phyloP scores from a whole-genome alignment of 30 jellyfish, hydroid and myxozoan genomes.

The Hydractinia symbiolongicarpus region DNA sequence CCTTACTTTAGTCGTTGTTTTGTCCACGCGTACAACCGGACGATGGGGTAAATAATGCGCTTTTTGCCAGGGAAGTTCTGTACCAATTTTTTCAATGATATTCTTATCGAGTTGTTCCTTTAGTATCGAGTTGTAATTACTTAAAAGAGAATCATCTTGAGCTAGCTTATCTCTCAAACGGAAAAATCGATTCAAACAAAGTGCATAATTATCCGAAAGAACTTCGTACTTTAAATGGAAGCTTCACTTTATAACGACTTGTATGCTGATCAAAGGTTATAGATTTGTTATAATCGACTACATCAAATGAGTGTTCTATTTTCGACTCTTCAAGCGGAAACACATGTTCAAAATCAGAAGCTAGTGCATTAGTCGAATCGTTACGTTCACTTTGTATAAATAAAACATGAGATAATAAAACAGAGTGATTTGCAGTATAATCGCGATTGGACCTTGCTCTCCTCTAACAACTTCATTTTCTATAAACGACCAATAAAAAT shows the following conservation, averaged over 20 bases:
- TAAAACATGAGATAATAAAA: too few relatives aligned
- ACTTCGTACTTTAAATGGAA: not conserved
- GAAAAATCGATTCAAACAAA: too few relatives aligned
- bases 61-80: not conserved
- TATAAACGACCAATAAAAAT: constrained; percentile 18
- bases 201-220: too few relatives aligned
- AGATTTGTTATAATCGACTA: not conserved
- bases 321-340: too few relatives aligned
- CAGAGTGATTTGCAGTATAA: too few relatives aligned
- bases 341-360: too few relatives aligned
- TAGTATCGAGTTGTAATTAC: not conserved
- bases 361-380: too few relatives aligned
- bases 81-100: constrained; percentile 1
- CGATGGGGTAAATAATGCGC: constrained; percentile 21
- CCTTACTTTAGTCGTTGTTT: too few relatives aligned
- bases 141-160: not conserved
- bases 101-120: constrained; percentile 1
- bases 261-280: not conserved
- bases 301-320: too few relatives aligned
- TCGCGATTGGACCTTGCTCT: constrained; percentile 29
- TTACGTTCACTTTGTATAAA: too few relatives aligned
- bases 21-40: not conserved
- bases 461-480: constrained; percentile 28
- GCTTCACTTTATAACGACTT: constrained; percentile 1
- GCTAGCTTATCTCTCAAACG: not conserved